Evolutionary conservation across 2,888 invertebrate genomes (phyloP).

Genomic region (Lycaena phlaeas): DNA sequence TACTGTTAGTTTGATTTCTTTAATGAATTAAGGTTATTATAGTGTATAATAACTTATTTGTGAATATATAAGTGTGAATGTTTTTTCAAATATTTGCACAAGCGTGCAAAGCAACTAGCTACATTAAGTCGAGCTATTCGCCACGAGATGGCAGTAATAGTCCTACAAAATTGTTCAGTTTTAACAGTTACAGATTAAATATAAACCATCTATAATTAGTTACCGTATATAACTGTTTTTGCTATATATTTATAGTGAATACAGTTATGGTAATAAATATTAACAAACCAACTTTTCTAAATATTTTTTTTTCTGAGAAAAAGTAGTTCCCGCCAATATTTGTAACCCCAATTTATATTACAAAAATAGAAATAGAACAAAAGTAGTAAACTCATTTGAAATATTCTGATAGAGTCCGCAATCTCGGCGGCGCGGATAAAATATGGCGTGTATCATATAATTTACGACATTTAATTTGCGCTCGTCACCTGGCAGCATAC

Average conservation of each 20-base stretch:
- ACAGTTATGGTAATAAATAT: neutral
- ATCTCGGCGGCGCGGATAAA: neutral
- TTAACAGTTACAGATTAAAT: neutral
- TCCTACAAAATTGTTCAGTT: conserved; percentile 3
- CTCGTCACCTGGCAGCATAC: conserved; percentile 38
- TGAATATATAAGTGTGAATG: too few relatives aligned
- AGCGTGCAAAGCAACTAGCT: too few relatives aligned
- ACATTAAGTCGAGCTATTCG: conserved; percentile 35
- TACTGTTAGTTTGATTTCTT: too few relatives aligned
- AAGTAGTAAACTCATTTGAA: neutral
- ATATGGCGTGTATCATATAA: conserved; percentile 20
- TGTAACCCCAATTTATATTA: neutral
- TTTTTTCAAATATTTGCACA: too few relatives aligned
- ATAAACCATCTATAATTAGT: too few relatives aligned
- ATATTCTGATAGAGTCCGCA: neutral
- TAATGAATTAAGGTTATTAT: too few relatives aligned
- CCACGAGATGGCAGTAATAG: conserved; percentile 44
- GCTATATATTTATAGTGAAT: too few relatives aligned
- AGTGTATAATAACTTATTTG: too few relatives aligned
- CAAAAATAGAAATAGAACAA: neutral
- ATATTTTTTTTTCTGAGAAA: too few relatives aligned
- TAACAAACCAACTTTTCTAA: too few relatives aligned
- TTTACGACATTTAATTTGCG: conserved; percentile 23
- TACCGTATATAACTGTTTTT: too few relatives aligned
- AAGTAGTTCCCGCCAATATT: too few relatives aligned